These are phyloP conservation scores for Lasius fuliginosus DNA, from an alignment of 2,888 invertebrate species.

Conservation along the genomic window DNA sequence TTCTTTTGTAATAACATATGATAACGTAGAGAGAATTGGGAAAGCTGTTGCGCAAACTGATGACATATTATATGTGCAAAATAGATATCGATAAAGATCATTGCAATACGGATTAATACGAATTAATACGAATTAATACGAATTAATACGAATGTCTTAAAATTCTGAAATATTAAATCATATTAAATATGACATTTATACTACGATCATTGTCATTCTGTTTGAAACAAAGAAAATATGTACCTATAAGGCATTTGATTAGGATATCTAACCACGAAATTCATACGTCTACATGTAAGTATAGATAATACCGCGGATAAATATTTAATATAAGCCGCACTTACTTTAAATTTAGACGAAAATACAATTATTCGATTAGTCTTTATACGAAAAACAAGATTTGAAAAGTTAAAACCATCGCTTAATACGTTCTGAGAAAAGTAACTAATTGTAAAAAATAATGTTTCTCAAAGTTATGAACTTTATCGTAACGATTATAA, in stretches of 20 bases:
- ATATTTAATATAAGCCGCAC: neutral
- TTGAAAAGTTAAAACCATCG: no score
- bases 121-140: neutral
- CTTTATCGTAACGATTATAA: no score
- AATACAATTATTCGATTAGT: neutral
- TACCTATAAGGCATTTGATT: conserved; percentile 38
- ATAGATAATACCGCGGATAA: conserved; percentile 14
- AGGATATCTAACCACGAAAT: conserved; percentile 64
- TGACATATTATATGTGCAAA: no score
- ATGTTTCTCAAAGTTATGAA: no score
- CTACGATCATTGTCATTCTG: conserved; percentile 44
- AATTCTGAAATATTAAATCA: neutral
- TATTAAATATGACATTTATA: conserved; percentile 66
- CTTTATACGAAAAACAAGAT: no score
- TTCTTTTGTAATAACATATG: no score
- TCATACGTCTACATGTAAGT: conserved; percentile 77
- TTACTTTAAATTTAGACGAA: no score
- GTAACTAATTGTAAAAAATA: no score
- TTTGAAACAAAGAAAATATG: conserved; percentile 54
- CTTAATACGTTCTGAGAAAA: no score
- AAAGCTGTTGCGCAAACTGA: no score
- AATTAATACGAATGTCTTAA: neutral
- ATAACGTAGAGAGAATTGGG: no score
- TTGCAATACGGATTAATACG: neutral
- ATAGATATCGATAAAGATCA: neutral